A percentile compares a stretch with the other conserved stretches of the same genome.
phyloP scores from a whole-genome alignment of 2,113 vertebrate genomes.

The Psittacus erithacus region DNA sequence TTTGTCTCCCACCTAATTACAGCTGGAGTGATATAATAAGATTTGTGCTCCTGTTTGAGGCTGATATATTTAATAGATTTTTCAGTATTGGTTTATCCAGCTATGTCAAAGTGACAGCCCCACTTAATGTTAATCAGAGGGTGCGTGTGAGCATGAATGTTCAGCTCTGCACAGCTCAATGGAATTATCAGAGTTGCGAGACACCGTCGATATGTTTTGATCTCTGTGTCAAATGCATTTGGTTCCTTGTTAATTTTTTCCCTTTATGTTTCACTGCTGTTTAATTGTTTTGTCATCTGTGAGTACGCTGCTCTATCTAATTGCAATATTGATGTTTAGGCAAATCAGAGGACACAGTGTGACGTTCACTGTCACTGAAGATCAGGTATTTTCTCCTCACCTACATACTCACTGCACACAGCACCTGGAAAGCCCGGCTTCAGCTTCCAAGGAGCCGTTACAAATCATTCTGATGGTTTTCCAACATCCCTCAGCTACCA shows the following conservation, averaged over 20 bases:
- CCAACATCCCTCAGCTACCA: neutral
- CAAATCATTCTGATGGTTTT: neutral
- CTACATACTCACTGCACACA: neutral
- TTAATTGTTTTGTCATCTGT: slow-evolving; percentile 62
- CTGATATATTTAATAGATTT: slow-evolving; percentile 77
- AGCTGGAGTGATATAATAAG: slow-evolving; percentile 72
- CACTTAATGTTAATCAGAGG: slow-evolving; percentile 77
- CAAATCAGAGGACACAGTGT: neutral
- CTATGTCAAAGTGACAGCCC: slow-evolving; percentile 74
- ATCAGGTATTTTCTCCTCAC: neutral
- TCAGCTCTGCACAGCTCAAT: slow-evolving; percentile 62
- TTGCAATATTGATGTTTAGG: slow-evolving; percentile 6
- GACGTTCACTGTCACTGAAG: neutral
- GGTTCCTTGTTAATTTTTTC: slow-evolving; percentile 64
- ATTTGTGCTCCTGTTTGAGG: slow-evolving; percentile 63
- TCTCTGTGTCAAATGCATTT: slow-evolving; percentile 70
- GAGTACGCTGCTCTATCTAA: neutral
- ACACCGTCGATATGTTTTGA: slow-evolving; percentile 76
- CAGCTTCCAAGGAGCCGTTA: neutral
- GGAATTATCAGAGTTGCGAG: slow-evolving; percentile 67
- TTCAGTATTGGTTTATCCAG: slow-evolving; percentile 76
- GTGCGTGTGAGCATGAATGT: slow-evolving; percentile 53
- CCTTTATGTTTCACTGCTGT: slow-evolving; percentile 56
- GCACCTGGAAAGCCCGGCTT: neutral
- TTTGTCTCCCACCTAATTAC: slow-evolving; percentile 74